These are phyloP conservation scores for Sphaerophoria taeniata DNA, from an alignment of 2,888 invertebrate genomes.

Conservation along the genomic window DNA sequence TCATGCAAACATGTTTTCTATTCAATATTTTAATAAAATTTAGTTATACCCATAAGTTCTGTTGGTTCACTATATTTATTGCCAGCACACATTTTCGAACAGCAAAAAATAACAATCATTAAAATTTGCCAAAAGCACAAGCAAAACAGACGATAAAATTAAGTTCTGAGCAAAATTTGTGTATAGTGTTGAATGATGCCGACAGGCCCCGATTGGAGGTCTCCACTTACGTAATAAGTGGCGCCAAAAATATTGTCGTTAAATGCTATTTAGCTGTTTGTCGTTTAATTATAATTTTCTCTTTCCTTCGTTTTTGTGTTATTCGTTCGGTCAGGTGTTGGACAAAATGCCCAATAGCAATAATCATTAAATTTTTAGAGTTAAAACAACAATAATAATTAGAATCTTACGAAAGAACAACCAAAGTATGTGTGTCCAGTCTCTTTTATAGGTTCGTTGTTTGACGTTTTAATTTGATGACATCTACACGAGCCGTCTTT, in stretches of 20 bases:
- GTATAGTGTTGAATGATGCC: constrained; percentile 55
- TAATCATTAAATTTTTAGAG: constrained; percentile 31
- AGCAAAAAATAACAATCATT: constrained; percentile 66
- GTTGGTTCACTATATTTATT: constrained; percentile 35
- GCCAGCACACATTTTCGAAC: constrained; percentile 67
- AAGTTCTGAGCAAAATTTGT: constrained; percentile 34
- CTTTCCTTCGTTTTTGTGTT: background rate
- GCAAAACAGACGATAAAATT: constrained; percentile 13
- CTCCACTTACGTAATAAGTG: constrained; percentile 71
- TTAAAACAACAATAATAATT: background rate
- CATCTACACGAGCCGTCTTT: constrained; percentile 11
- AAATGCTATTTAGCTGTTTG: constrained; percentile 57
- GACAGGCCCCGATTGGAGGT: constrained; percentile 59
- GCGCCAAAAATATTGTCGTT: constrained; percentile 74
- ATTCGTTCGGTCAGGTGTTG: constrained; percentile 59
- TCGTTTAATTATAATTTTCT: constrained; percentile 27
- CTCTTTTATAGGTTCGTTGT: constrained; percentile 12
- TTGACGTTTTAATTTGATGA: constrained; percentile 20
- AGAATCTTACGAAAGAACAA: constrained; percentile 27
- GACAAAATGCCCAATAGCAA: constrained; percentile 36
- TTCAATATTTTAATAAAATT: constrained; percentile 1
- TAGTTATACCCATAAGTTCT: constrained; percentile 18
- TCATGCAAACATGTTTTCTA: constrained; percentile 37
- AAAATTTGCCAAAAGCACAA: constrained; percentile 45
- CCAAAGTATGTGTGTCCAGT: background rate